Base-by-base conservation (phyloP, 92 coral and sea anemone species). In the Phenganax marumi region DNA sequence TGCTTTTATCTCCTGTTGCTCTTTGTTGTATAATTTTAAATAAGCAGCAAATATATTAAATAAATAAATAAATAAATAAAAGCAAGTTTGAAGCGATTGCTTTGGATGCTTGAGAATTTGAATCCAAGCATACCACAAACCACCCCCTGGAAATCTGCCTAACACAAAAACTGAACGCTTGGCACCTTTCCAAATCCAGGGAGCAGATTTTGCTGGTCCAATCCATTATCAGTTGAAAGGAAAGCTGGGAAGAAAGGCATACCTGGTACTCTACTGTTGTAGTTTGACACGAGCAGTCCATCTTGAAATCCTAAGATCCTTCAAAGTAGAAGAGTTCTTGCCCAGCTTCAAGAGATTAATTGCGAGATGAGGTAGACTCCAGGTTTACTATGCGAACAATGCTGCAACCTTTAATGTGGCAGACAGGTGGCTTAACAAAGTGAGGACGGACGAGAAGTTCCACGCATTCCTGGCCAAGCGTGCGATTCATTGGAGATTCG, bases 231-330 rank as follows among this genome's bases (percentile, higher is more conserved):
- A 60, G 22, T 12, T 21, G 3, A 16, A 7, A 56, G 62, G 6
- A 10, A 56, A 56, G 3, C n/a, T 21, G 6, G 62, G 3, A 56
- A 56, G 18, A 21, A 56, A 56, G 18, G 3, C 62, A 21, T 64
- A 64, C 14, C 47, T 64, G 14, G 48, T 25, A 64, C 70, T 64
- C 48, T 64, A 25, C 70, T 46, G 47, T 46, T 64, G 70, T 17
- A 64, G 70, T 17, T 12, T 64, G 5, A 64, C 70, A 25, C 23
- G 70, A 64, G 70, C 70, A n/a, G 70, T 64, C 13, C 70, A 64
- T n/a, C 3, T 64, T 7, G 70, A 64, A 26, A 11, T 64, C 11
- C 14, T 64, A 17, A 64, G 14, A 22, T 64, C 70, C 8, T 64
- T 64, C 47, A 49, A 64, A 26, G 70, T 64, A 1, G 70, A 11